Evolutionary conservation across 1,140 invertebrate species (phyloP).

Genomic region (Teleogryllus occipitalis): DNA sequence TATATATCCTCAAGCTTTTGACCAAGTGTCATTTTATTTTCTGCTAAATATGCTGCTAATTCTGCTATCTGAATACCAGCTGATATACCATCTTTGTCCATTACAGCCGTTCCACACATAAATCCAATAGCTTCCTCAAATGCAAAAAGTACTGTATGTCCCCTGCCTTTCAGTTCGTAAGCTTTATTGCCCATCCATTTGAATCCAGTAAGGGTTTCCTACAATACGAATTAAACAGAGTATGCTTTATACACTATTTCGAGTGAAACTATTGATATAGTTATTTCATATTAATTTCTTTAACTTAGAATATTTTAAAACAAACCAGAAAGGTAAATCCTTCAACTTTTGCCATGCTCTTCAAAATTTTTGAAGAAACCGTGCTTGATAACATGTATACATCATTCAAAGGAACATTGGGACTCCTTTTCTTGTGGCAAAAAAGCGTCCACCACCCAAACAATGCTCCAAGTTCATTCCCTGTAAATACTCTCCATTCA

Average conservation of each 20-base stretch:
- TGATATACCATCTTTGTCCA: slow-evolving; percentile 94
- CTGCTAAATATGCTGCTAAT: slow-evolving; percentile 64
- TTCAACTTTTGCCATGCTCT: slow-evolving; percentile 69
- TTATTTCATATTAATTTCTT: neutral
- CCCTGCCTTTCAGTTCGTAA: slow-evolving; percentile 53
- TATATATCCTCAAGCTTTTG: slow-evolving; percentile 79
- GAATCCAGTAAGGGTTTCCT: slow-evolving; percentile 97
- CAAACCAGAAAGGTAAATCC: slow-evolving; percentile 71
- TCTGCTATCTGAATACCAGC: slow-evolving; percentile 73
- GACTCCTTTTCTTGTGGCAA: slow-evolving; percentile 43
- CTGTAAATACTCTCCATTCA: slow-evolving; percentile 86
- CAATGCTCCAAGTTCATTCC: slow-evolving; percentile 93
- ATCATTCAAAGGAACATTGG: slow-evolving; percentile 41
- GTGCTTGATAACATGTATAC: slow-evolving; percentile 86
- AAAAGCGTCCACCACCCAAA: slow-evolving; percentile 88
- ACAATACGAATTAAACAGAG: slow-evolving; percentile 19
- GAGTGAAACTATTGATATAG: neutral
- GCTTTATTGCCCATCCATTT: slow-evolving; percentile 98
- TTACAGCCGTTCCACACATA: slow-evolving; percentile 78
- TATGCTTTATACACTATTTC: neutral
- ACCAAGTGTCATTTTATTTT: slow-evolving; percentile 53
- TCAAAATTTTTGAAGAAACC: slow-evolving; percentile 95
- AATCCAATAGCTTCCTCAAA: slow-evolving; percentile 95
- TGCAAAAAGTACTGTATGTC: slow-evolving; percentile 79
- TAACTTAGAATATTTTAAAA: neutral